Conservation (phyloP, 2,888 invertebrate genomes). For the Melanargia galathea region DNA sequence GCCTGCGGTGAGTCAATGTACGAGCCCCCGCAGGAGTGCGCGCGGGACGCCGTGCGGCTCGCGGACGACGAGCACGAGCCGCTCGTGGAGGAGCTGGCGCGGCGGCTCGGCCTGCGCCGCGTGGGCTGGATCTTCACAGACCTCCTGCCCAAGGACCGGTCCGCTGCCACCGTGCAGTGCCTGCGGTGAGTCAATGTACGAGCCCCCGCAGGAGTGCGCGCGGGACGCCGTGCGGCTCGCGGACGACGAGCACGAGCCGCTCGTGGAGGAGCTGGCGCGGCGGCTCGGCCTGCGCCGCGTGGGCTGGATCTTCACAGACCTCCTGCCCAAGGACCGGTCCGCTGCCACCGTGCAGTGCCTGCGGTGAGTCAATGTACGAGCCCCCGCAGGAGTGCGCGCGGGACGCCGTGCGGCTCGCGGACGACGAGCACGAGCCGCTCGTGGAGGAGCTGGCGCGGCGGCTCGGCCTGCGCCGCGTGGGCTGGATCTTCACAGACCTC, state of each 20-base stretch:
- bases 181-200: conserved; percentile 95
- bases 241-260: conserved; percentile 86
- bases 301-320: conserved; percentile 99
- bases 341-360: conserved; percentile 91
- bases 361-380: conserved; percentile 97
- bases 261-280: conserved; percentile 89
- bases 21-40: conserved; percentile 97
- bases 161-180: conserved; percentile 91
- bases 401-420: conserved; percentile 83
- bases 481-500: conserved; percentile 99
- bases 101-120: conserved; percentile 87
- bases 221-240: conserved; percentile 84
- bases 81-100: conserved; percentile 89
- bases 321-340: conserved; percentile 91
- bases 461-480: conserved; percentile 91
- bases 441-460: conserved; percentile 89
- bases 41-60: conserved; percentile 85
- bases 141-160: conserved; percentile 92
- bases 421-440: conserved; percentile 86
- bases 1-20: conserved; percentile 93
- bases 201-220: conserved; percentile 95
- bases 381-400: conserved; percentile 95
- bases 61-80: conserved; percentile 85
- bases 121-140: conserved; percentile 99
- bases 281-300: conserved; percentile 90